Evolutionary conservation across 2,888 invertebrate species (phyloP).

Genomic region (Hypercompe scribonia): DNA sequence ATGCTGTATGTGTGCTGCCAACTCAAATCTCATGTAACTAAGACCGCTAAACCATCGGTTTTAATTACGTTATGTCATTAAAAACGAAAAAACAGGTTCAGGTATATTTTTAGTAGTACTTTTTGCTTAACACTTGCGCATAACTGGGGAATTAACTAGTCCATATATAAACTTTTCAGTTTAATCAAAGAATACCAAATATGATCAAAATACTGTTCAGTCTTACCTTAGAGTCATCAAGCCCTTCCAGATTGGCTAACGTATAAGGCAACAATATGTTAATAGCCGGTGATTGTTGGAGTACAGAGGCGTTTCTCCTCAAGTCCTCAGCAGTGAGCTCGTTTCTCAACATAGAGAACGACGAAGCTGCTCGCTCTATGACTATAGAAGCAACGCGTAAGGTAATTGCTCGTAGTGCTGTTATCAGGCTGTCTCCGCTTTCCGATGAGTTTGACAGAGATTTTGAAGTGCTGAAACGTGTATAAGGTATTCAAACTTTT

Average conservation of each 20-base stretch:
- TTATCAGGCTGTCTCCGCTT: slow-evolving; percentile 63
- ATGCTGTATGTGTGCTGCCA: no score
- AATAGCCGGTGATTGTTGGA: slow-evolving; percentile 86
- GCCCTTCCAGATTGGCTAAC: slow-evolving; percentile 93
- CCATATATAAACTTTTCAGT: no score
- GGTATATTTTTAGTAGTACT: no score
- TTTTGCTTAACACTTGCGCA: no score
- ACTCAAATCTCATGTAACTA: no score
- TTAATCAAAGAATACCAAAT: neutral
- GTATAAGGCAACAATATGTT: slow-evolving; percentile 94
- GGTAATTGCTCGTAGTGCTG: slow-evolving; percentile 80
- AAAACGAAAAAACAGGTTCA: no score
- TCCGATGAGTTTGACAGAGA: slow-evolving; percentile 59
- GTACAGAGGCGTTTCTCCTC: slow-evolving; percentile 65
- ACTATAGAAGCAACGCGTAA: slow-evolving; percentile 92
- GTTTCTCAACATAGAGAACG: slow-evolving; percentile 92
- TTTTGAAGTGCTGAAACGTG: slow-evolving; percentile 49
- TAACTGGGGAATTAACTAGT: no score
- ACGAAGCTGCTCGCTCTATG: slow-evolving; percentile 91
- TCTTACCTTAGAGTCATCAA: slow-evolving; percentile 92
- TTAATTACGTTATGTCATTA: no score
- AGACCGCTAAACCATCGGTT: no score
- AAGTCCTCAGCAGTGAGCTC: slow-evolving; percentile 85
- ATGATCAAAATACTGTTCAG: neutral
- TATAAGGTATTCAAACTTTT: neutral